Evolutionary conservation across 1,140 invertebrate genomes (phyloP).

Genomic region (Penaeus vannamei): DNA sequence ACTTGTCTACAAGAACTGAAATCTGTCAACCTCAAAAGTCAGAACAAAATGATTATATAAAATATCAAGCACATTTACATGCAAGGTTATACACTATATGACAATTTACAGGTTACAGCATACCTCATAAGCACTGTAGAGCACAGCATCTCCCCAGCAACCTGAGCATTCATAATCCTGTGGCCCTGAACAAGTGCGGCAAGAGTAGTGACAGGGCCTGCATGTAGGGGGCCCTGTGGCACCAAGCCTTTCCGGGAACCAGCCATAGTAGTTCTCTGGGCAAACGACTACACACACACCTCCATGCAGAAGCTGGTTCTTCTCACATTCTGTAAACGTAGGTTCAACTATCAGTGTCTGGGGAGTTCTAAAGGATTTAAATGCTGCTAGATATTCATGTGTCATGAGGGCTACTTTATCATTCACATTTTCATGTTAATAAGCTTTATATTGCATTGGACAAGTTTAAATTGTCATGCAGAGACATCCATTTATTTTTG

Average conservation of each 20-base stretch:
- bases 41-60: too few relatives aligned
- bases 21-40: too few relatives aligned
- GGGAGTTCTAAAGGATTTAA: neutral
- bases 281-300: slow-evolving; percentile 41
- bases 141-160: slow-evolving; percentile 75
- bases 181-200: slow-evolving; percentile 75
- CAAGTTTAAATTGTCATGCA: too few relatives aligned
- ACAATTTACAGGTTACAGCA: neutral
- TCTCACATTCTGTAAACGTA: slow-evolving; percentile 40
- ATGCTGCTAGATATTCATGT: too few relatives aligned
- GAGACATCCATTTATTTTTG: too few relatives aligned
- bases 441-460: too few relatives aligned
- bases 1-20: too few relatives aligned
- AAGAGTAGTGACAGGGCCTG: slow-evolving; percentile 77
- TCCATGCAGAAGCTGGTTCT: slow-evolving; percentile 8
- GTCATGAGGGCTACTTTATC: too few relatives aligned
- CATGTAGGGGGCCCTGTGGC: slow-evolving; percentile 68
- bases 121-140: slow-evolving; percentile 65
- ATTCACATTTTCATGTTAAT: too few relatives aligned
- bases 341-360: neutral
- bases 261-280: slow-evolving; percentile 27
- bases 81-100: neutral
- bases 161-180: slow-evolving; percentile 75
- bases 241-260: slow-evolving; percentile 37
- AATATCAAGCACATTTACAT: neutral